phyloP scores from a whole-genome alignment of 2,113 vertebrate genomes.

The Otis tarda region DNA sequence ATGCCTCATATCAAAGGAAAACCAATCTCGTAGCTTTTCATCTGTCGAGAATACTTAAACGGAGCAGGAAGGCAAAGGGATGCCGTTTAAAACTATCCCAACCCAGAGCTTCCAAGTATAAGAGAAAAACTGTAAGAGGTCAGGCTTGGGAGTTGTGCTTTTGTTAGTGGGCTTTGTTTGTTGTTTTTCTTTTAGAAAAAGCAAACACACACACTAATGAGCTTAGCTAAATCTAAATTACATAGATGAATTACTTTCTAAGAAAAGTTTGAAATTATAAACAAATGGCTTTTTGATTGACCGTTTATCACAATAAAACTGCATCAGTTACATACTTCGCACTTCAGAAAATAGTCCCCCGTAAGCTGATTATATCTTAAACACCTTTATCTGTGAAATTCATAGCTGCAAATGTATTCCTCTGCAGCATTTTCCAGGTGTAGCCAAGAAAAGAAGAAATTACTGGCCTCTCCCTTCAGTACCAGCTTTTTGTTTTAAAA shows the following conservation, averaged over 20 bases:
- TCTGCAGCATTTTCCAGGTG: not conserved
- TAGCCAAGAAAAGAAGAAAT: constrained; percentile 11
- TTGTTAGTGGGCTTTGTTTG: not conserved
- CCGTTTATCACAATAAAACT: not conserved
- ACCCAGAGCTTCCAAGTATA: not conserved
- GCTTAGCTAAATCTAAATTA: not conserved
- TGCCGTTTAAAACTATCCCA: not conserved
- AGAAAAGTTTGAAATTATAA: not conserved
- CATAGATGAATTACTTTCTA: not conserved
- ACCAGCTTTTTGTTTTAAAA: not conserved
- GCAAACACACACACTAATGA: not conserved
- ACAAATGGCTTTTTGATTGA: not conserved
- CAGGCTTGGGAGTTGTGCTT: not conserved
- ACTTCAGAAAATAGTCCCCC: constrained; percentile 23
- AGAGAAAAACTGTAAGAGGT: not conserved
- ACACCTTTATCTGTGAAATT: constrained; percentile 45
- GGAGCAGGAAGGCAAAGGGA: constrained; percentile 23
- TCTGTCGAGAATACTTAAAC: not conserved
- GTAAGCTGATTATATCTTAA: constrained; percentile 31
- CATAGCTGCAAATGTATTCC: constrained; percentile 9
- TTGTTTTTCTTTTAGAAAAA: not conserved
- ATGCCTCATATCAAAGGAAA: constrained; percentile 23
- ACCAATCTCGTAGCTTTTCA: not conserved
- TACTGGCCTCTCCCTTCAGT: not conserved
- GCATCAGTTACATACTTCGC: not conserved